Conservation (phyloP, 2,113 vertebrate species). For the Andinoacara biseriatus region DNA sequence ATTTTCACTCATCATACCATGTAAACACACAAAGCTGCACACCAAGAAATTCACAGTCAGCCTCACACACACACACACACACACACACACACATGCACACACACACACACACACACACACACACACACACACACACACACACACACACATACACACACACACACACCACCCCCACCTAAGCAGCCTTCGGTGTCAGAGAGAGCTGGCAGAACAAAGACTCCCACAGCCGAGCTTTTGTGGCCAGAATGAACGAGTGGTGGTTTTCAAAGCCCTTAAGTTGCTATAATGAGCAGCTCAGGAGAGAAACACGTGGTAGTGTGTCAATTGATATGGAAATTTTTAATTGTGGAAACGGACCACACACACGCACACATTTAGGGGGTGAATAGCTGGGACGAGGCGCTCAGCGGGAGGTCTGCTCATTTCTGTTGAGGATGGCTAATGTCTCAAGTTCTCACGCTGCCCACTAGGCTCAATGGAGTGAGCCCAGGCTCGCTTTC, state of each 20-base stretch:
- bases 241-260: constrained; percentile 55
- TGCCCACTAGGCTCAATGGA: constrained; percentile 58
- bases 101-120: constrained; percentile 12
- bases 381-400: constrained; percentile 53
- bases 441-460: constrained; percentile 76
- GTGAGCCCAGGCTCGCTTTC: constrained; percentile 59
- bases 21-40: constrained; percentile 55
- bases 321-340: constrained; percentile 77
- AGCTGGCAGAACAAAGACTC: constrained; percentile 69
- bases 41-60: neutral
- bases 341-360: constrained; percentile 71
- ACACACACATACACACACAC: constrained; percentile 18
- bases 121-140: constrained; percentile 14
- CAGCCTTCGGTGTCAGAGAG: constrained; percentile 47
- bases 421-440: constrained; percentile 63
- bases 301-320: constrained; percentile 66
- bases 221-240: constrained; percentile 52
- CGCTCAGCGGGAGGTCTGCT: constrained; percentile 64
- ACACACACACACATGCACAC: constrained; percentile 9
- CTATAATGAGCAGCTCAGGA: constrained; percentile 69
- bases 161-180: constrained; percentile 31
- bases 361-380: constrained; percentile 69
- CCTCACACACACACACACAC: constrained; percentile 23
- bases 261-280: constrained; percentile 70
- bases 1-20: constrained; percentile 53